phyloP scores from a whole-genome alignment of 2,113 vertebrate species.

The Edolisoma coerulescens region DNA sequence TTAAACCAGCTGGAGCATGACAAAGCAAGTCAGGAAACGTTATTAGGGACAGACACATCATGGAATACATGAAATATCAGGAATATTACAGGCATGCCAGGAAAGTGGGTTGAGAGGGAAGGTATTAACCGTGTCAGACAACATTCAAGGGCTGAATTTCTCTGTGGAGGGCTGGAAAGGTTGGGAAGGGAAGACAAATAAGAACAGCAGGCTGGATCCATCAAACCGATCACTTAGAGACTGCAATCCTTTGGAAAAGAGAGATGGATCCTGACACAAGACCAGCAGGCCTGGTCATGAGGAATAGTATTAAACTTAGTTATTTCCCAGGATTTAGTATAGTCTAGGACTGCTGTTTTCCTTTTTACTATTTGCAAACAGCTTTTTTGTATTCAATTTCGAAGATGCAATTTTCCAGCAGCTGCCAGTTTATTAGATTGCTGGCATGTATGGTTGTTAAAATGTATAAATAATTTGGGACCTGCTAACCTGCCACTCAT shows the following conservation, averaged over 20 bases:
- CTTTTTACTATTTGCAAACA: not conserved
- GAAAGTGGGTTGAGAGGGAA: not conserved
- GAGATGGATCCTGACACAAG: not conserved
- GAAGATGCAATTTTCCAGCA: not conserved
- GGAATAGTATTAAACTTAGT: not conserved
- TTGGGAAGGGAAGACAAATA: not conserved
- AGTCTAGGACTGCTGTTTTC: not conserved
- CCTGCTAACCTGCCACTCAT: not conserved
- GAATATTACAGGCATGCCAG: not conserved
- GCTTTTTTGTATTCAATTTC: slow-evolving; percentile 6
- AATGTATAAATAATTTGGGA: not conserved
- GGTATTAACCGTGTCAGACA: not conserved
- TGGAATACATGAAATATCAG: not conserved
- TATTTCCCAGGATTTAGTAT: not conserved
- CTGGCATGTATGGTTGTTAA: not conserved
- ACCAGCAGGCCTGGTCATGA: not conserved
- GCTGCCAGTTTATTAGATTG: slow-evolving; percentile 12
- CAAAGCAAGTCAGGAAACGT: not conserved
- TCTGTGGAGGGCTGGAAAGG: not conserved
- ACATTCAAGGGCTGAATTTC: not conserved
- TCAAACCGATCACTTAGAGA: not conserved
- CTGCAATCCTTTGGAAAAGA: not conserved
- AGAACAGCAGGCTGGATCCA: not conserved
- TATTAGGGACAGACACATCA: not conserved
- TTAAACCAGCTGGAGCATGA: not conserved